Evolutionary conservation across 2,888 invertebrate genomes (phyloP), one percentile per base, ranked within the genome.

Genomic region (Sinelater perroti): DNA sequence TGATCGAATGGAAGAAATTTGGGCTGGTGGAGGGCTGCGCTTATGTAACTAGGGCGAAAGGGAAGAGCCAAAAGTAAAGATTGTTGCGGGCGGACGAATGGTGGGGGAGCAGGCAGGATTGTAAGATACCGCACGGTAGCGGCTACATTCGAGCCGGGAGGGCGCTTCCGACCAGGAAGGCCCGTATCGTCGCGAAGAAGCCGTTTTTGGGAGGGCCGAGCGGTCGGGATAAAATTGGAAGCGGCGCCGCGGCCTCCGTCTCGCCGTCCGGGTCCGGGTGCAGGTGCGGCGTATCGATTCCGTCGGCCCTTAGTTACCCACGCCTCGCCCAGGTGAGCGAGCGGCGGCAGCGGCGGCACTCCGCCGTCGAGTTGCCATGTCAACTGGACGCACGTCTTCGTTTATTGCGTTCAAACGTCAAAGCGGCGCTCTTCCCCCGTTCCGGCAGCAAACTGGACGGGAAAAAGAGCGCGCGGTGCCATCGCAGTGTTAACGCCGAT

Each of bases 311-410:
- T n/a, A 61, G 67, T 66, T 65, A 67, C 67, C 64, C 63, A 56
- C 58, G 63, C 64, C 64, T 58, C 60, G 63, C 63, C 66, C 66
- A 65, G 65, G 65, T 65, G 61, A 61, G 56, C 62, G 55, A n/a
- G 63, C 55, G 60, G 60, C 68, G 61, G 64, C 66, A 61, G 20
- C 55, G 42, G 56, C n/a, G n/a, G n/a, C n/a, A n/a, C n/a, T n/a
- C n/a, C n/a, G n/a, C 55, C 60, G 62, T 62, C 46, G 63, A 69
- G 72, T 72, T 71, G 70, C 70, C 70, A 72, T 72, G 70, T 71
- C 72, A 70, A 72, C 70, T 66, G 61, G 56, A 62, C 64, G 61
- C 51, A 45, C 60, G 62, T 61, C 63, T 68, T 65, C 60, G 60
- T 60, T 61, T 62, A 62, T 63, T 56, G 51, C 50, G 56, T 46